Percentiles rank a stretch among this genome's conserved stretches.
These are phyloP conservation scores for Actinia tenebrosa DNA, from an alignment of 64 coral and sea anemone genomes.

Conservation along the genomic window DNA sequence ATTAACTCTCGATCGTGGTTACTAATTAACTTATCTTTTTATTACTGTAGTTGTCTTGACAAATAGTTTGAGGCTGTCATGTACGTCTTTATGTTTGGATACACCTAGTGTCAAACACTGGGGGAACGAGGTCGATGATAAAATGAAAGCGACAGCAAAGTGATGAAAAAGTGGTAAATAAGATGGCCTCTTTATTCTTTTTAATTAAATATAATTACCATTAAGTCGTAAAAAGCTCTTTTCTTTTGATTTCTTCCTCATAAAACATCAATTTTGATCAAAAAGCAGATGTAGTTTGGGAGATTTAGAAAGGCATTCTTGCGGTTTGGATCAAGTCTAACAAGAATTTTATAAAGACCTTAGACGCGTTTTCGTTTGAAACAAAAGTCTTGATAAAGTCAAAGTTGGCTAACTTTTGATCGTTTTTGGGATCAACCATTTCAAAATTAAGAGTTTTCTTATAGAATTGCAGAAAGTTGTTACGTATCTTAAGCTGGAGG, in stretches of 20 bases:
- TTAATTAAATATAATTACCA: not conserved
- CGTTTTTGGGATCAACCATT: not conserved
- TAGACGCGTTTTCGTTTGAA: not conserved
- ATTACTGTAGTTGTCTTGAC: not conserved
- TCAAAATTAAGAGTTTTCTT: not conserved
- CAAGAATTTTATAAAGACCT: not conserved
- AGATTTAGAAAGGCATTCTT: constrained; percentile 12
- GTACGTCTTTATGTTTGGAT: not conserved
- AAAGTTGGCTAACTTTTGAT: not conserved
- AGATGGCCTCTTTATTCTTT: not conserved
- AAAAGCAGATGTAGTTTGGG: not conserved
- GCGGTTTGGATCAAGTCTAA: not conserved
- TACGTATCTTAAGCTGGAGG: not conserved
- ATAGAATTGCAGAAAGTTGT: not conserved
- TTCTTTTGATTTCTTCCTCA: not conserved
- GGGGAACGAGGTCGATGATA: not conserved
- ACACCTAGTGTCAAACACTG: not conserved
- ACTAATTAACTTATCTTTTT: constrained; percentile 12
- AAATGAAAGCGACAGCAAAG: not conserved
- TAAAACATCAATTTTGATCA: not conserved
- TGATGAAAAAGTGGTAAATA: not conserved
- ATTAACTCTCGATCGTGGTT: not conserved
- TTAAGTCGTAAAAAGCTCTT: not conserved
- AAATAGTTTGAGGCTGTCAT: not conserved
- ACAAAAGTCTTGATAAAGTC: not conserved